A percentile compares a stretch with the other conserved stretches of the same genome.
These are phyloP conservation scores for Choreutis nemorana DNA, from an alignment of 2,888 invertebrate genomes.

Conservation along the genomic window DNA sequence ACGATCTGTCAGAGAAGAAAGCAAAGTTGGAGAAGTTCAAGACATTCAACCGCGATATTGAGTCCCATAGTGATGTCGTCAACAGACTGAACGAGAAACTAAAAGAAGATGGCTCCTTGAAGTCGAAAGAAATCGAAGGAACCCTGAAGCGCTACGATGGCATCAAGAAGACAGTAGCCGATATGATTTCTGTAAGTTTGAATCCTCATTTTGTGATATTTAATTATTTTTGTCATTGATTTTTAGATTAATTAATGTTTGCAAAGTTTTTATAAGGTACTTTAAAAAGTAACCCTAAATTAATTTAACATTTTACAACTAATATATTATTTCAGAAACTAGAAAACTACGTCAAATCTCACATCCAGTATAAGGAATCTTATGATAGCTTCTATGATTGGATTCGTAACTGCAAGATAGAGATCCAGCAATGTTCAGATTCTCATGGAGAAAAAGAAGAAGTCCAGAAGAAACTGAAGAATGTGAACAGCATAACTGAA, in stretches of 20 bases:
- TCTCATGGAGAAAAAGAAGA: slow-evolving; percentile 87
- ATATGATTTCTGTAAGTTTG: slow-evolving; percentile 69
- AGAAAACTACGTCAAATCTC: slow-evolving; percentile 84
- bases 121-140: slow-evolving; percentile 72
- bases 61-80: slow-evolving; percentile 79
- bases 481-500: slow-evolving; percentile 73
- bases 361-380: slow-evolving; percentile 86
- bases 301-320: slow-evolving; percentile 7
- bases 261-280: not conserved
- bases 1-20: slow-evolving; percentile 91
- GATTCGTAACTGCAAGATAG: slow-evolving; percentile 81
- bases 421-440: slow-evolving; percentile 85
- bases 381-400: slow-evolving; percentile 86
- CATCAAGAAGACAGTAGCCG: slow-evolving; percentile 71
- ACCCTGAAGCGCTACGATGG: slow-evolving; percentile 76
- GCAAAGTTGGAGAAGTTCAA: slow-evolving; percentile 88
- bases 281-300: slow-evolving; percentile 1
- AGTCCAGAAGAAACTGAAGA: slow-evolving; percentile 78
- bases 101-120: slow-evolving; percentile 72
- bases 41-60: slow-evolving; percentile 82
- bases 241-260: not conserved
- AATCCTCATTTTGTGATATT: not conserved
- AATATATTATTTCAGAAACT: slow-evolving; percentile 72
- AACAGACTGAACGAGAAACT: slow-evolving; percentile 79
- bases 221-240: not conserved